phyloP scores from a whole-genome alignment of 1,140 invertebrate genomes.

The Leptopilina boulardi region DNA sequence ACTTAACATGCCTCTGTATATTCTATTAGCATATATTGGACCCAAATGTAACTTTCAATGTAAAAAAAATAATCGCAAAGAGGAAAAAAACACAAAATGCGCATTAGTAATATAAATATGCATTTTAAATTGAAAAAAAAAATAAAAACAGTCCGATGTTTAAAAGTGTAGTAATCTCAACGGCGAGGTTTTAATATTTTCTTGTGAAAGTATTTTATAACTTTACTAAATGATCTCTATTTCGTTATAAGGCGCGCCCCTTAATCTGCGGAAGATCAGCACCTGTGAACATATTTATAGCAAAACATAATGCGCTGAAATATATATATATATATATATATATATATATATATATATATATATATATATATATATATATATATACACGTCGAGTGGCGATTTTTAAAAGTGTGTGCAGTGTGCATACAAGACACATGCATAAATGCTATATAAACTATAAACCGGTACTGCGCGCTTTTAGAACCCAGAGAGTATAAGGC shows the following conservation, averaged over 20 bases:
- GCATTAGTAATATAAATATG: background rate
- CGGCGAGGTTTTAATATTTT: slow-evolving; percentile 19
- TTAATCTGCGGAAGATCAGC: slow-evolving; percentile 31
- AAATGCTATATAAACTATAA: slow-evolving; percentile 29
- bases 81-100: background rate
- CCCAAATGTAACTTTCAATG: background rate
- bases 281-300: slow-evolving; percentile 33
- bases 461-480: slow-evolving; percentile 36
- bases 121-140: background rate
- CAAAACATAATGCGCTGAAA: slow-evolving; percentile 30
- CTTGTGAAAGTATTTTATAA: slow-evolving; percentile 30
- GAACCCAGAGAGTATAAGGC: slow-evolving; percentile 24
- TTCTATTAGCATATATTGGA: no score
- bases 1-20: no score
- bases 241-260: slow-evolving; percentile 30
- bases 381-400: background rate
- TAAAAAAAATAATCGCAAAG: background rate
- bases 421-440: slow-evolving; percentile 3
- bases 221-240: slow-evolving; percentile 28
- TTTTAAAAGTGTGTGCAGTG: background rate
- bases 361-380: background rate
- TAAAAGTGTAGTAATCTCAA: slow-evolving; percentile 23
- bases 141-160: background rate
- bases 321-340: background rate
- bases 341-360: background rate